Conservation (phyloP, 2,113 vertebrate genomes). For the Blennius ocellaris region DNA sequence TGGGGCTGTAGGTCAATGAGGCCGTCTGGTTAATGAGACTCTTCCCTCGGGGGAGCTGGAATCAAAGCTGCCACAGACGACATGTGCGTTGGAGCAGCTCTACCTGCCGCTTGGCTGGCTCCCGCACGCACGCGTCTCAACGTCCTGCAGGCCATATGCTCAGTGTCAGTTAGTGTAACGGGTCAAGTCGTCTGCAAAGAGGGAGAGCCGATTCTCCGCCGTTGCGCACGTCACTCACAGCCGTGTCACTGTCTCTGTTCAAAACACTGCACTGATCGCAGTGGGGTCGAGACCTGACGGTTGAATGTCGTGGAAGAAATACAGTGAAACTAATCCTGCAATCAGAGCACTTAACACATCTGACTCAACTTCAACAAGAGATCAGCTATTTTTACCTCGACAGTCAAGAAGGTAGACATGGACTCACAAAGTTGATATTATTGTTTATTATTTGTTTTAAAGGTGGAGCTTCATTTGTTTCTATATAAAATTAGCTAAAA, state of each 20-base stretch:
- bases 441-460: too few relatives aligned
- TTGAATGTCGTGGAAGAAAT: too few relatives aligned
- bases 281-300: too few relatives aligned
- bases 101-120: slow-evolving; percentile 41
- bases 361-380: too few relatives aligned
- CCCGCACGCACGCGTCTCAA: background rate
- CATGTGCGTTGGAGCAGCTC: slow-evolving; percentile 45
- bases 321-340: too few relatives aligned
- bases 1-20: slow-evolving; percentile 26
- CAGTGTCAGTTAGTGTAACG: slow-evolving; percentile 29
- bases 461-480: too few relatives aligned
- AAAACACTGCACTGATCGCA: too few relatives aligned
- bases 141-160: slow-evolving; percentile 48
- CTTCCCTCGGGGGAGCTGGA: slow-evolving; percentile 26
- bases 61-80: slow-evolving; percentile 51
- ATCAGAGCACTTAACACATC: too few relatives aligned
- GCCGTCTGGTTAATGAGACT: slow-evolving; percentile 51
- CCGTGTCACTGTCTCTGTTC: background rate
- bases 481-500: too few relatives aligned
- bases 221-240: background rate
- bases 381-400: too few relatives aligned
- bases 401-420: too few relatives aligned
- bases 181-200: slow-evolving; percentile 28
- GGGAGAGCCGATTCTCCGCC: background rate
- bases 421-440: too few relatives aligned